These are phyloP conservation scores for Euglossa dilemma DNA, from an alignment of 1,140 invertebrate genomes.

Conservation along the genomic window DNA sequence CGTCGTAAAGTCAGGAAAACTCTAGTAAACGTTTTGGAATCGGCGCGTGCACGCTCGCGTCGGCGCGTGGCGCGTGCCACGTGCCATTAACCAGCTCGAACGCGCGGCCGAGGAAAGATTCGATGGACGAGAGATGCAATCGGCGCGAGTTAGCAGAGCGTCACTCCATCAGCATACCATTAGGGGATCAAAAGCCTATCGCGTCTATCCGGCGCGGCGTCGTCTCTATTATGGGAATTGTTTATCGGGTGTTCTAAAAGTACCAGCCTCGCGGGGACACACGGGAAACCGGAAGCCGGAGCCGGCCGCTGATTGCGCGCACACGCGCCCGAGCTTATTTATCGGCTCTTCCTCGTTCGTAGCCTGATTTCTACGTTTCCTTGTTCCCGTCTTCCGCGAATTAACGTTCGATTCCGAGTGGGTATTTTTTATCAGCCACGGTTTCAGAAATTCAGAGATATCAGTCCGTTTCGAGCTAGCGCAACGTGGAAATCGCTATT, in stretches of 20 bases:
- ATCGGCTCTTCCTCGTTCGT: slow-evolving; percentile 36
- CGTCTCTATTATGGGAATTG: slow-evolving; percentile 57
- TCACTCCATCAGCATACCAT: slow-evolving; percentile 73
- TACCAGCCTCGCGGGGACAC: slow-evolving; percentile 44
- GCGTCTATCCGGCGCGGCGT: slow-evolving; percentile 40
- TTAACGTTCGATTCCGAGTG: not conserved
- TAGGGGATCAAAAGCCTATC: slow-evolving; percentile 66
- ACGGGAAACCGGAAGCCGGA: slow-evolving; percentile 46
- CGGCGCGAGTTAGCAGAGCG: slow-evolving; percentile 70
- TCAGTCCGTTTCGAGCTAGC: no score
- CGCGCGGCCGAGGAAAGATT: slow-evolving; percentile 37
- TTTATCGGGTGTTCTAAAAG: slow-evolving; percentile 67
- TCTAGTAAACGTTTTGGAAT: not conserved
- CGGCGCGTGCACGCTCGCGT: no score
- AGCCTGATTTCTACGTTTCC: not conserved
- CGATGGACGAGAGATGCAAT: slow-evolving; percentile 51
- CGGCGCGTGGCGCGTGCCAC: slow-evolving; percentile 13
- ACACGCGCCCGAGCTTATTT: not conserved
- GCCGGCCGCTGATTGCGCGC: slow-evolving; percentile 7
- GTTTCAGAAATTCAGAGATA: not conserved
- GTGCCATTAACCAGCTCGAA: slow-evolving; percentile 52
- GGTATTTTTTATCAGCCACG: not conserved
- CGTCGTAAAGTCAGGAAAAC: not conserved
- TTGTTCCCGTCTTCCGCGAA: slow-evolving; percentile 10
- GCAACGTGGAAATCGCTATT: not conserved